These are phyloP conservation scores for Phenacoccus solenopsis DNA, from an alignment of 1,140 invertebrate species.

Conservation along the genomic window DNA sequence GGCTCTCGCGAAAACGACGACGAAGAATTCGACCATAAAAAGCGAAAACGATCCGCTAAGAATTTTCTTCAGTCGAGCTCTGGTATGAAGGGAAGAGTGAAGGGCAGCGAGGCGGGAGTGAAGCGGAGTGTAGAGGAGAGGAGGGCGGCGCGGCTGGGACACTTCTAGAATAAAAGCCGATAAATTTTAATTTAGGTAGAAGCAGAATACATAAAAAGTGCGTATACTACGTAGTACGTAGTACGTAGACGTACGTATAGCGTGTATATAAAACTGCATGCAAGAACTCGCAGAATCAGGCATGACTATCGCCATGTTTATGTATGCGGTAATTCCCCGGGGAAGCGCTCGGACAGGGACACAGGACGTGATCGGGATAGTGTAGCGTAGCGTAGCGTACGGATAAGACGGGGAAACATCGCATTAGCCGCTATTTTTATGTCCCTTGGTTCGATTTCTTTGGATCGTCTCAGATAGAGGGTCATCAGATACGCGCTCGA, in stretches of 20 bases:
- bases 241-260: too few relatives aligned
- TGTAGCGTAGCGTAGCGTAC: neutral
- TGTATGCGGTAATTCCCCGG: neutral
- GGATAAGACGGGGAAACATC: neutral
- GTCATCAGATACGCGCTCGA: neutral
- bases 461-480: constrained; percentile 1
- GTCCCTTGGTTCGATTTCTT: constrained; percentile 1
- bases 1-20: too few relatives aligned
- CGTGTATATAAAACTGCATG: constrained; percentile 1
- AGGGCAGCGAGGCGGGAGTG: neutral
- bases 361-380: neutral
- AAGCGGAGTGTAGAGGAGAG: neutral
- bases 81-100: too few relatives aligned
- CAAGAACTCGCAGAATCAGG: neutral
- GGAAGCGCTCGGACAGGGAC: neutral
- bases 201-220: constrained; percentile 2
- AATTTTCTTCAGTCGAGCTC: neutral
- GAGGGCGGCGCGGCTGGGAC: too few relatives aligned
- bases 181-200: constrained; percentile 3
- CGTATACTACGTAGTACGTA: too few relatives aligned
- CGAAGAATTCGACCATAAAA: neutral
- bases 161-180: neutral
- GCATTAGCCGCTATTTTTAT: constrained; percentile 1
- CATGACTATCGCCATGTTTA: neutral
- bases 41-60: neutral